Conservation (phyloP, 2,888 invertebrate species). For the Crossocerus cetratus region DNA sequence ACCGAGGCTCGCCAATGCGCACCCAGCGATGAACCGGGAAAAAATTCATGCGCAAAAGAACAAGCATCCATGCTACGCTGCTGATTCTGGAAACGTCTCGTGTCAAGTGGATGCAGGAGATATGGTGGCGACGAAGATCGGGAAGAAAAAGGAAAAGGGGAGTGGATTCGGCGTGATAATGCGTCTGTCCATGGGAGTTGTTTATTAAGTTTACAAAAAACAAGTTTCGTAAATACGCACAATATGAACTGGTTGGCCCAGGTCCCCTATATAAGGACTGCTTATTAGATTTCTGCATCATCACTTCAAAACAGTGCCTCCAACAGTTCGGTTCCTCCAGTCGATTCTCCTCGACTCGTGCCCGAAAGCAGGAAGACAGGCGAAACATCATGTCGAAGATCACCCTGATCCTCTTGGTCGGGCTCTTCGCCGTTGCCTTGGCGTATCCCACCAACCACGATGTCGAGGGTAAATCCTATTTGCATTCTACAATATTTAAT, state of each 20-base stretch:
- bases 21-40: too few species aligned
- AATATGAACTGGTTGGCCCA: conserved; percentile 47
- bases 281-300: conserved; percentile 38
- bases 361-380: not conserved
- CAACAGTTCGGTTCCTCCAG: not conserved
- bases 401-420: conserved; percentile 24
- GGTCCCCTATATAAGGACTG: conserved; percentile 52
- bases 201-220: conserved; percentile 22
- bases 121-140: not conserved
- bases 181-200: conserved; percentile 23
- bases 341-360: too few species aligned
- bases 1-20: too few species aligned
- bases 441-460: conserved; percentile 48
- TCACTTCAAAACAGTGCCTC: conserved; percentile 42
- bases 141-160: conserved; percentile 2
- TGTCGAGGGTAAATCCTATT: conserved; percentile 41
- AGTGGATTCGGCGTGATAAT: conserved; percentile 39
- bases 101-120: not conserved
- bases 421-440: conserved; percentile 42
- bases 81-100: not conserved
- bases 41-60: too few species aligned
- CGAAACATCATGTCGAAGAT: conserved; percentile 45
- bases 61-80: too few species aligned
- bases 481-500: too few species aligned
- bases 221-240: conserved; percentile 44